Evolutionary conservation across 1,140 invertebrate genomes (phyloP).

Genomic region (Ceratina australensis): DNA sequence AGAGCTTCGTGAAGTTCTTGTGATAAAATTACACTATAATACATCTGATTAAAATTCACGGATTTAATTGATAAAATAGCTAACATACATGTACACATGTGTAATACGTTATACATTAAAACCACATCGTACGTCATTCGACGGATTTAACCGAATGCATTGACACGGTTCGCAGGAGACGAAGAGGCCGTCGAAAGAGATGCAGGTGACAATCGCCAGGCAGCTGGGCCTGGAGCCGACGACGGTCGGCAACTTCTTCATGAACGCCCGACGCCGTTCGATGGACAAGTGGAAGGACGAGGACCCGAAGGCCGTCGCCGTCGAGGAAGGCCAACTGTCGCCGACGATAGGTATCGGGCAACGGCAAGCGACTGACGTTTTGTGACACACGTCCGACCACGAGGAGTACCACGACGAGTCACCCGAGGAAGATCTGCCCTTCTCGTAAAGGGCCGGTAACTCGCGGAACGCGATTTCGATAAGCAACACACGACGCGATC

Average conservation of each 20-base stretch:
- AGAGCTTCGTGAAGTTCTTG: no score
- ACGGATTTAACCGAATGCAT: no score
- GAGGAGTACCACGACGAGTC: slow-evolving; percentile 80
- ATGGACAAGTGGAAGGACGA: slow-evolving; percentile 99
- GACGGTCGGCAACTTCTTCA: slow-evolving; percentile 99
- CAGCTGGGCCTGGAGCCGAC: slow-evolving; percentile 98
- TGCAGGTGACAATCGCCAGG: slow-evolving; percentile 99
- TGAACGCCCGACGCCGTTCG: slow-evolving; percentile 98
- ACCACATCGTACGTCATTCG: no score
- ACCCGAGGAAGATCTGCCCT: slow-evolving; percentile 76
- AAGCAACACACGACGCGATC: background rate
- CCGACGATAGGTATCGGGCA: slow-evolving; percentile 78
- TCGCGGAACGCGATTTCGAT: slow-evolving; percentile 16
- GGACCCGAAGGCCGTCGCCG: slow-evolving; percentile 80
- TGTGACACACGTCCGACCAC: slow-evolving; percentile 80
- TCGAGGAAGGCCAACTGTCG: slow-evolving; percentile 77
- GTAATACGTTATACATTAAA: no score
- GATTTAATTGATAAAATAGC: no score
- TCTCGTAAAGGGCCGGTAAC: slow-evolving; percentile 72
- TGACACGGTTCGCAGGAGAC: slow-evolving; percentile 89
- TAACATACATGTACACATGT: no score
- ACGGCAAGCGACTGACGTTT: slow-evolving; percentile 77
- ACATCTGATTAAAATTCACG: no score
- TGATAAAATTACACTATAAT: no score
- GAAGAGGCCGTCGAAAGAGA: slow-evolving; percentile 99